Percentiles rank a stretch among this genome's conserved stretches.
phyloP scores from a whole-genome alignment of 2,797 vertebrate species.

The Spheniscus humboldti region DNA sequence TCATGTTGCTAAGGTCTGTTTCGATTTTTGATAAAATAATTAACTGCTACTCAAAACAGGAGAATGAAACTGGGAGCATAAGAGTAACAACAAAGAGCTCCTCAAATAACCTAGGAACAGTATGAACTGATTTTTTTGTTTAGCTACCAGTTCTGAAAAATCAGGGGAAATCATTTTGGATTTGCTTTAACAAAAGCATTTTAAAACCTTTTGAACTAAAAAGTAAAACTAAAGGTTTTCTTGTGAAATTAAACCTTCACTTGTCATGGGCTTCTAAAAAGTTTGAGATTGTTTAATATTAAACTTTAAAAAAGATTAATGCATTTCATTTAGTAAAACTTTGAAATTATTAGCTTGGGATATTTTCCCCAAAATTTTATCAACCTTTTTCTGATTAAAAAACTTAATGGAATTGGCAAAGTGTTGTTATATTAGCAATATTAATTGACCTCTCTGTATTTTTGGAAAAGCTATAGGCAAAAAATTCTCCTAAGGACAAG shows the following conservation, averaged over 20 bases:
- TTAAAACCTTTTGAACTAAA: neutral
- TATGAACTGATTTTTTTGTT: neutral
- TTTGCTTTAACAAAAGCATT: neutral
- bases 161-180: neutral
- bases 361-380: neutral
- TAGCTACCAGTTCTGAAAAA: neutral
- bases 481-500: neutral
- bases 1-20: neutral
- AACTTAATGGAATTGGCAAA: neutral
- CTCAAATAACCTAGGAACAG: neutral
- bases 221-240: neutral
- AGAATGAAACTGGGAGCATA: neutral
- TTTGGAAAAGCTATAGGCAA: neutral
- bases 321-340: neutral
- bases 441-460: neutral
- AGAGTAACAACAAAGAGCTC: neutral
- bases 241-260: neutral
- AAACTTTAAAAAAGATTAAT: neutral
- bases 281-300: neutral
- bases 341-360: neutral
- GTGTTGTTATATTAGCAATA: neutral
- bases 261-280: neutral
- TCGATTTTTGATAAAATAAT: constrained; percentile 32
- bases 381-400: neutral
- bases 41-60: neutral